A percentile compares a stretch with the other conserved stretches of the same genome.
These are phyloP conservation scores for Conger conger DNA, from an alignment of 2,113 vertebrate species.

Conservation along the genomic window DNA sequence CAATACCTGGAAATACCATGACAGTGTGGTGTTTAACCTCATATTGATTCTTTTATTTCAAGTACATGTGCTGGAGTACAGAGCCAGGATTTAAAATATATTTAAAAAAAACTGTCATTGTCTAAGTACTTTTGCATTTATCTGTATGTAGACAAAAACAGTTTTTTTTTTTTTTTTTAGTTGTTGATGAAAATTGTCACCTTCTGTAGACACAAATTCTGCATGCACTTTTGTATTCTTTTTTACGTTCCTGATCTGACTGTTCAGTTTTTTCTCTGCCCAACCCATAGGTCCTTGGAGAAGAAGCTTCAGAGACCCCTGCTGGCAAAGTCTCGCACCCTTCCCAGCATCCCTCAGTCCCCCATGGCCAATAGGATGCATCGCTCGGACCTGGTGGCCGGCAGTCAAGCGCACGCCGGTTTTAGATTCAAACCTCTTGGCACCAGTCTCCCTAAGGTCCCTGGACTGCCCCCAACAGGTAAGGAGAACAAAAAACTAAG, in stretches of 20 bases:
- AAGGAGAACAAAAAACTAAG: not conserved
- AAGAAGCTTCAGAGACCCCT: slow-evolving; percentile 58
- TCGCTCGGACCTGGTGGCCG: not conserved
- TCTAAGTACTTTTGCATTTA: no score
- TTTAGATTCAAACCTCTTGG: slow-evolving; percentile 40
- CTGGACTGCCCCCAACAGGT: slow-evolving; percentile 61
- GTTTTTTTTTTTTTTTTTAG: no score
- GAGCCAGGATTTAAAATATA: no score
- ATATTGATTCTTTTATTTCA: no score
- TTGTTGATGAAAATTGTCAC: no score
- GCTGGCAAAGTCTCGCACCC: slow-evolving; percentile 59
- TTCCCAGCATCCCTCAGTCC: slow-evolving; percentile 69
- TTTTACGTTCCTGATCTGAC: not conserved
- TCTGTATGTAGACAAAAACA: no score
- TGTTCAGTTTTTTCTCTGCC: not conserved
- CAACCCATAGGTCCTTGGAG: slow-evolving; percentile 58
- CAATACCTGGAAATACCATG: no score
- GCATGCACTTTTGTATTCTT: no score
- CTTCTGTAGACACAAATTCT: no score
- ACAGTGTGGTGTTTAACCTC: no score
- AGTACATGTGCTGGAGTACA: no score
- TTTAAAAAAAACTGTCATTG: no score
- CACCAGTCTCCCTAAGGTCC: slow-evolving; percentile 47
- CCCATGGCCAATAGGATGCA: slow-evolving; percentile 58
- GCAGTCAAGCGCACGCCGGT: slow-evolving; percentile 50